Evolutionary conservation across 2,888 invertebrate species (phyloP).

Genomic region (Myopa testacea): DNA sequence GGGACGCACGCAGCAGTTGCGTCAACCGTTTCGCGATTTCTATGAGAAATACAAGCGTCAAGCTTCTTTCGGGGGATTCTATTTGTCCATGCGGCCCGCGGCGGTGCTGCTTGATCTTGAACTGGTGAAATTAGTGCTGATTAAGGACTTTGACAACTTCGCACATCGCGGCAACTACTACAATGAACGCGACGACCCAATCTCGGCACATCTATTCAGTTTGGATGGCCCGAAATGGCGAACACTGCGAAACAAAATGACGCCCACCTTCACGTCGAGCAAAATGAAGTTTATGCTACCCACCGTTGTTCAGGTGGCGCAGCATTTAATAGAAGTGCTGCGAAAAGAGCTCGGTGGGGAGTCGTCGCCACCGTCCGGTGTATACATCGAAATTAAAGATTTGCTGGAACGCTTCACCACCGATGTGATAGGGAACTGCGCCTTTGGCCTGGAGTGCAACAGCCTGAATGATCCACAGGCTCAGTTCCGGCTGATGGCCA

Average conservation of each 20-base stretch:
- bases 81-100: conserved; percentile 54
- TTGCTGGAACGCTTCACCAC: conserved; percentile 69
- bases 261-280: conserved; percentile 64
- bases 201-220: conserved; percentile 62
- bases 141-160: conserved; percentile 64
- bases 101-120: conserved; percentile 56
- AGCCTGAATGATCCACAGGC: conserved; percentile 66
- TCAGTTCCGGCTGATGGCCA: conserved; percentile 62
- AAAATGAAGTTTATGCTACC: conserved; percentile 61
- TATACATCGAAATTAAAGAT: conserved; percentile 64
- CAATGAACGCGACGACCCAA: conserved; percentile 65
- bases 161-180: conserved; percentile 62
- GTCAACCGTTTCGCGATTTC: conserved; percentile 13
- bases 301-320: conserved; percentile 45
- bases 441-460: conserved; percentile 69
- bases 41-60: conserved; percentile 47
- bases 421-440: conserved; percentile 70
- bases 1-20: conserved; percentile 40
- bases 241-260: conserved; percentile 66
- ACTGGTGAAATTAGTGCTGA: conserved; percentile 56
- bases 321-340: conserved; percentile 51
- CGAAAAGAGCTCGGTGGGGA: conserved; percentile 43
- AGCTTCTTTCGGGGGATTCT: conserved; percentile 57
- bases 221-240: conserved; percentile 68
- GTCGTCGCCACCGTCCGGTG: conserved; percentile 11